Evolutionary conservation across 1,140 invertebrate species (phyloP).

Genomic region (Zaprionus tsacasi): DNA sequence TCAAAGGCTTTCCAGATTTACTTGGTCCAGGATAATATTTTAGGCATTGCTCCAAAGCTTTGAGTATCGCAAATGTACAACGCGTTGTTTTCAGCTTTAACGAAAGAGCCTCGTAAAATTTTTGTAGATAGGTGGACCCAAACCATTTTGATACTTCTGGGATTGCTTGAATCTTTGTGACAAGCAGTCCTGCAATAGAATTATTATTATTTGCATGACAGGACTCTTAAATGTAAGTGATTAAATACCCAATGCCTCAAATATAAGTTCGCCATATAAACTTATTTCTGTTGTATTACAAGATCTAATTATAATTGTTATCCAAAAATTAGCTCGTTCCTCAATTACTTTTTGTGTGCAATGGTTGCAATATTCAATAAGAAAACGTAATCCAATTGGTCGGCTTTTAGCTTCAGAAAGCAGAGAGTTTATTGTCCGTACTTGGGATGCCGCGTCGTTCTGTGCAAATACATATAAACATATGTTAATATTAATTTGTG

Average conservation of each 20-base stretch:
- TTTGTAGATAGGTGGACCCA: constrained; percentile 26
- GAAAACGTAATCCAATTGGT: constrained; percentile 42
- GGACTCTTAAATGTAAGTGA: not conserved
- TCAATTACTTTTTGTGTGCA: constrained; percentile 12
- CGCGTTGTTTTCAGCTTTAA: not conserved
- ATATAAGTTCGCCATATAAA: constrained; percentile 49
- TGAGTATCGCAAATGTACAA: constrained; percentile 25
- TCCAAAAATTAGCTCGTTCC: constrained; percentile 34
- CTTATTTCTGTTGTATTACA: constrained; percentile 43
- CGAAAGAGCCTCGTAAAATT: constrained; percentile 27
- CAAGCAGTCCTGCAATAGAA: constrained; percentile 37
- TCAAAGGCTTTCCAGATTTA: constrained; percentile 26
- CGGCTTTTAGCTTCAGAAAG: constrained; percentile 36
- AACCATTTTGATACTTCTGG: constrained; percentile 48
- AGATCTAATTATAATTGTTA: constrained; percentile 32
- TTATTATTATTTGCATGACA: not conserved
- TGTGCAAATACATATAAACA: not conserved
- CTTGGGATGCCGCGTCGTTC: constrained; percentile 16
- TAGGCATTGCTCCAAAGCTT: constrained; percentile 41
- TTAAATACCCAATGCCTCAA: constrained; percentile 38
- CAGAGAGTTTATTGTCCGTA: constrained; percentile 15
- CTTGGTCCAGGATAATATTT: constrained; percentile 52
- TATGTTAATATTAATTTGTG: not conserved
- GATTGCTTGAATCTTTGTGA: constrained; percentile 33
- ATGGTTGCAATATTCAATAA: constrained; percentile 47